A percentile compares a stretch with the other conserved stretches of the same genome.
phyloP scores from a whole-genome alignment of 1,140 invertebrate genomes.

The Microplitis demolitor region DNA sequence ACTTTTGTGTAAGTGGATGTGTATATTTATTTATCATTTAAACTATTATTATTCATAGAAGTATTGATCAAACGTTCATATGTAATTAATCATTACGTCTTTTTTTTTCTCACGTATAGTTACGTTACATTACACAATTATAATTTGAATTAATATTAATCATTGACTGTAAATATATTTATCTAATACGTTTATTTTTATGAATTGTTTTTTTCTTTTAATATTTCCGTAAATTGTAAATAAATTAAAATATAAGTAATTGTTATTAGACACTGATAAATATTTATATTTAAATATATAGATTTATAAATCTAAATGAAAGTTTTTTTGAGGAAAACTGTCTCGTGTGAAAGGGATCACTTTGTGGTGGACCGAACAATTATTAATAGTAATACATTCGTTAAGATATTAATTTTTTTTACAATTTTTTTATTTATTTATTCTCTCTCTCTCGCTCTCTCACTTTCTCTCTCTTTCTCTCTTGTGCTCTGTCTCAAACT shows the following conservation, averaged over 20 bases:
- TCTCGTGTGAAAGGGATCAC: too few species aligned
- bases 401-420: background rate
- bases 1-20: background rate
- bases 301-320: too few species aligned
- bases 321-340: too few species aligned
- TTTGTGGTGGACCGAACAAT: too few species aligned
- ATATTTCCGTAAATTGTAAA: conserved; percentile 22
- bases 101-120: background rate
- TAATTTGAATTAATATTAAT: conserved; percentile 3
- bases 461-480: background rate
- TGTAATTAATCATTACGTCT: background rate
- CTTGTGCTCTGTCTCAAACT: conserved; percentile 37
- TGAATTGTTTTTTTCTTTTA: background rate
- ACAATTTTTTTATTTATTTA: conserved; percentile 1
- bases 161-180: conserved; percentile 16
- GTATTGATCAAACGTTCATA: too few species aligned
- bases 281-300: too few species aligned
- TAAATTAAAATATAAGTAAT: conserved; percentile 28
- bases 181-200: conserved; percentile 6
- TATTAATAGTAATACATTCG: too few species aligned
- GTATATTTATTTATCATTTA: conserved; percentile 1
- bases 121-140: background rate
- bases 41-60: background rate
- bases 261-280: conserved; percentile 17
- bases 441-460: background rate